Evolutionary conservation across 2,113 vertebrate species (phyloP).

Genomic region (Bucco capensis): DNA sequence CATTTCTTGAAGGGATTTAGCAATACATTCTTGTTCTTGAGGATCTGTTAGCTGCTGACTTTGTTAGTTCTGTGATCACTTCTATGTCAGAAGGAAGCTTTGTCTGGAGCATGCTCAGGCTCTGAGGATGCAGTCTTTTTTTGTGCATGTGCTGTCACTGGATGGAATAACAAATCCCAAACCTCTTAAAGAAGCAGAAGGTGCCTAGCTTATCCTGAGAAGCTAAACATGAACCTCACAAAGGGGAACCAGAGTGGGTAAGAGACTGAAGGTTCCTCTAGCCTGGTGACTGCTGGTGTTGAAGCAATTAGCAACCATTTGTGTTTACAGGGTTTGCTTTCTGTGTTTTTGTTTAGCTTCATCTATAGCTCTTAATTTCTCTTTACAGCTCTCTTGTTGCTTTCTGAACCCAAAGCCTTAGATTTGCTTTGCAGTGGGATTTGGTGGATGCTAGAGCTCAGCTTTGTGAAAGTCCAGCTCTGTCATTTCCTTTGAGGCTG

Average conservation of each 20-base stretch:
- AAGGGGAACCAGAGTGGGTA: neutral
- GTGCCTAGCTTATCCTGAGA: neutral
- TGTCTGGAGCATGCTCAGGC: neutral
- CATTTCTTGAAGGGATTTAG: neutral
- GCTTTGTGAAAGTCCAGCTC: neutral
- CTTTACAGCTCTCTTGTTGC: accelerated
- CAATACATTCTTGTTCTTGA: neutral
- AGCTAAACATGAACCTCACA: neutral
- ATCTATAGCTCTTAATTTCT: neutral
- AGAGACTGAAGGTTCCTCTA: neutral
- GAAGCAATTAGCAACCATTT: neutral
- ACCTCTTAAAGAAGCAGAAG: neutral
- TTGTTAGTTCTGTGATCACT: neutral
- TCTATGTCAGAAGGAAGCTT: neutral
- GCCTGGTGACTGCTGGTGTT: neutral
- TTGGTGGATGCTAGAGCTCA: neutral
- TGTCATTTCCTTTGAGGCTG: neutral
- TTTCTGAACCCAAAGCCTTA: neutral
- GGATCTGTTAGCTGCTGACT: neutral
- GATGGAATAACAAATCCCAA: neutral
- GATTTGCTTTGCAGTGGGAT: neutral
- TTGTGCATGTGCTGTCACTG: neutral
- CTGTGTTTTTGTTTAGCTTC: too few species aligned
- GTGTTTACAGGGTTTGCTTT: neutral
- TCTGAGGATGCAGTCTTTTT: neutral